Conservation (phyloP, 2,797 vertebrate genomes). For the Halcyon chelicuti region DNA sequence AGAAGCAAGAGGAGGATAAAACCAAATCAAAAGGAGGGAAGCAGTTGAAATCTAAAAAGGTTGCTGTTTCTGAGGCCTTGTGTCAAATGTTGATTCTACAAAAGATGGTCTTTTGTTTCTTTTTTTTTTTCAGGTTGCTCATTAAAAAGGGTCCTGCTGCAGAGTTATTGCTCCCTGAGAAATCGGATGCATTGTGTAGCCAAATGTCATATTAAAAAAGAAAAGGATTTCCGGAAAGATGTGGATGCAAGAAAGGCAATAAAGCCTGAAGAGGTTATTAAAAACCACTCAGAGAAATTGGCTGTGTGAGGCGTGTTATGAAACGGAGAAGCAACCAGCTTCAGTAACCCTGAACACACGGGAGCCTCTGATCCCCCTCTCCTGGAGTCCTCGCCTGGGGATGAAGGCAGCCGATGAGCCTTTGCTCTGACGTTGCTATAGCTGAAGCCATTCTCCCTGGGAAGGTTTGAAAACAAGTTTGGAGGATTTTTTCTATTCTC, state of each 20-base stretch:
- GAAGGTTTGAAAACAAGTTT: slow-evolving; percentile 7
- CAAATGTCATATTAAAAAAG: background rate
- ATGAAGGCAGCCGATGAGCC: background rate
- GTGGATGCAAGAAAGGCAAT: background rate
- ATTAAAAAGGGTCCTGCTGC: background rate
- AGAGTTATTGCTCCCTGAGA: background rate
- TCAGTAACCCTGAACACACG: background rate
- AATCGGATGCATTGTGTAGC: background rate
- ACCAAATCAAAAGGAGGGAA: background rate
- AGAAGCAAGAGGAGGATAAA: background rate
- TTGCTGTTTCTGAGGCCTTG: background rate
- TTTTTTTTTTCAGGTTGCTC: background rate
- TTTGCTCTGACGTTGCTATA: background rate
- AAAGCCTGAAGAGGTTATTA: background rate
- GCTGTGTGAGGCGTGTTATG: background rate
- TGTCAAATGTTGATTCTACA: background rate
- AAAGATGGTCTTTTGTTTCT: background rate
- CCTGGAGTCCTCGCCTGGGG: background rate
- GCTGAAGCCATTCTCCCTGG: background rate
- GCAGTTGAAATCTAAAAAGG: background rate
- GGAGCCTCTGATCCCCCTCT: background rate
- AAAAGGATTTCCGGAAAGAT: background rate
- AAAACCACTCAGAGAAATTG: background rate
- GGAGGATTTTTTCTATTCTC: background rate
- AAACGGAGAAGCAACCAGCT: background rate